These are phyloP conservation scores for Pocillopora meandrina DNA, from an alignment of 92 coral and sea anemone species.

Conservation along the genomic window DNA sequence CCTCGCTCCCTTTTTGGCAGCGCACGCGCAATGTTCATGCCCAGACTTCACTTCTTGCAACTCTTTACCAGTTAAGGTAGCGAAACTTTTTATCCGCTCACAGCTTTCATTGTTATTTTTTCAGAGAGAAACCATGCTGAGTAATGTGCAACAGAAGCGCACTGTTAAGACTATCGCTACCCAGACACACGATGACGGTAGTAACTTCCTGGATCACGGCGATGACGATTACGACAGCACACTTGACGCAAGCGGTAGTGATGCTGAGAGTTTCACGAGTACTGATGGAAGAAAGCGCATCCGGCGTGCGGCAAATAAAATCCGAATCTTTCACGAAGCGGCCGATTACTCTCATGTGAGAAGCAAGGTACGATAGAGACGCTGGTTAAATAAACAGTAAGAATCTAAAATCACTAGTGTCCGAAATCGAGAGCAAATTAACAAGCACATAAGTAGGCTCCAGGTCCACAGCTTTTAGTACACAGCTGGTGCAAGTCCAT, in stretches of 20 bases:
- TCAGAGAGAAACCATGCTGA: conserved; percentile 47
- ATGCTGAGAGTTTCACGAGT: conserved; percentile 26
- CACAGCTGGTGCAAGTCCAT: no score
- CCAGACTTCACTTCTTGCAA: neutral
- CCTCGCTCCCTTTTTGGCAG: neutral
- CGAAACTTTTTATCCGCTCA: neutral
- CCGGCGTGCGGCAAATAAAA: conserved; percentile 45
- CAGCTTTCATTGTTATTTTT: neutral
- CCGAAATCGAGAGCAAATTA: no score
- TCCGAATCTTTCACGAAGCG: conserved; percentile 73
- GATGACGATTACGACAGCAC: conserved; percentile 33
- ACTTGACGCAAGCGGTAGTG: conserved; percentile 36
- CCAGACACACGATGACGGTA: conserved; percentile 20
- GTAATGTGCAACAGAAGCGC: conserved; percentile 28
- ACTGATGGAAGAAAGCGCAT: conserved; percentile 7
- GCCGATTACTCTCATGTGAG: conserved; percentile 83
- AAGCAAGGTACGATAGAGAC: conserved; percentile 60
- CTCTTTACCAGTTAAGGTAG: neutral
- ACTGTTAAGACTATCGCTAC: conserved; percentile 40
- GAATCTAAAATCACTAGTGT: neutral
- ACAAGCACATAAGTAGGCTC: no score
- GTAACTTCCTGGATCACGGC: conserved; percentile 11
- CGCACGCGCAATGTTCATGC: neutral
- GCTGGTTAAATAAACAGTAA: neutral
- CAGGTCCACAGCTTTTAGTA: no score